Conservation (phyloP, 2,888 invertebrate genomes). For the Carterocephalus palaemon region DNA sequence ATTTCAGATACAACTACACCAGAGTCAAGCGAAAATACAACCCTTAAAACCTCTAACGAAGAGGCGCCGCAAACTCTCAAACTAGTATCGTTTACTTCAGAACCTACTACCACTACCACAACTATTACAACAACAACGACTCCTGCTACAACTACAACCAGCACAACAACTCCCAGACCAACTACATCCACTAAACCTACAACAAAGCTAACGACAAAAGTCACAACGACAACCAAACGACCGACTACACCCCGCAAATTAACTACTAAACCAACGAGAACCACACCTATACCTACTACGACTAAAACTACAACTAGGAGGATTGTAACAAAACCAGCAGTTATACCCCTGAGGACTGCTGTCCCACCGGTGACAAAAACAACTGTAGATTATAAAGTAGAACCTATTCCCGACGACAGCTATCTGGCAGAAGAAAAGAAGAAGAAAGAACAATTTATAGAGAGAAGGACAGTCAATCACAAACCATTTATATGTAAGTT, state of each 20-base stretch:
- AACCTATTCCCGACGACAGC: constrained; percentile 32
- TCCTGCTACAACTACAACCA: constrained; percentile 23
- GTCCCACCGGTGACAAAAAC: too few relatives aligned
- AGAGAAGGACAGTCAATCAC: constrained; percentile 23
- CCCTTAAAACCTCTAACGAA: constrained; percentile 22
- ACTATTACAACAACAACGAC: constrained; percentile 27
- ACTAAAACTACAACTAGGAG: constrained; percentile 19
- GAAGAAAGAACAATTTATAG: constrained; percentile 31
- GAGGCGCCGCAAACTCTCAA: constrained; percentile 46
- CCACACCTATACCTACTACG: constrained; percentile 27
- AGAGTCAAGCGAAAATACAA: constrained; percentile 26
- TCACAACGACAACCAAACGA: constrained; percentile 31
- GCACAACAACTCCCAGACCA: constrained; percentile 28
- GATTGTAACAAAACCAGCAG: constrained; percentile 18
- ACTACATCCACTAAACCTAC: constrained; percentile 32
- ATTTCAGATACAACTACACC: constrained; percentile 31
- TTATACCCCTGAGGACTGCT: constrained; percentile 18
- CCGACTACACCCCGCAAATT: constrained; percentile 7
- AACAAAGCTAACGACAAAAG: constrained; percentile 28
- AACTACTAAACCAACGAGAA: constrained; percentile 18
- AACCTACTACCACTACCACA: constrained; percentile 27
- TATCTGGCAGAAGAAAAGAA: constrained; percentile 31
- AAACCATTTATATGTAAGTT: constrained; percentile 25
- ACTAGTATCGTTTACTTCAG: constrained; percentile 34
- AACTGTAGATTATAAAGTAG: constrained; percentile 23